These are phyloP conservation scores for Xanthorhoe designata DNA, from an alignment of 2,888 invertebrate genomes.

Conservation along the genomic window DNA sequence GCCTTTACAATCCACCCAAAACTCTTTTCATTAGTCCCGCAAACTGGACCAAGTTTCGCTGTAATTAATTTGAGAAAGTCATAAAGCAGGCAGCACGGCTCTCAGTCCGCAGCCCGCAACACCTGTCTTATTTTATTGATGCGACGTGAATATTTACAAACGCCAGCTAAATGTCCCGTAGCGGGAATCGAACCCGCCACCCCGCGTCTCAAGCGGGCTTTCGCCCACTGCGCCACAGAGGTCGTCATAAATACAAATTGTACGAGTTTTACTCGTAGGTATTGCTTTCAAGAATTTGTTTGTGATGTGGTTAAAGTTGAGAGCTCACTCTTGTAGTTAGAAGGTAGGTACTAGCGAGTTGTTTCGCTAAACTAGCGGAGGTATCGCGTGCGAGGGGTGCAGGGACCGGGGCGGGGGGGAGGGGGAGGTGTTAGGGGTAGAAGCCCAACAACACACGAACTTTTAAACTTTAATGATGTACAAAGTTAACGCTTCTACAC, in stretches of 20 bases:
- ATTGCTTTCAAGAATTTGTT: slow-evolving; percentile 4
- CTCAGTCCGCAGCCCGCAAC: neutral
- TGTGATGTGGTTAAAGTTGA: neutral
- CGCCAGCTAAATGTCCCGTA: too few species aligned
- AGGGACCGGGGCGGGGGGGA: neutral
- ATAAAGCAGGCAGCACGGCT: neutral
- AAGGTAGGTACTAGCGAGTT: neutral
- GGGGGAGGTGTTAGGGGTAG: neutral
- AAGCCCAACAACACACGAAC: slow-evolving; percentile 31
- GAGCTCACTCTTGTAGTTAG: neutral
- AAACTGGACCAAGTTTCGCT: neutral
- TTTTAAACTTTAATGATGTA: slow-evolving; percentile 43
- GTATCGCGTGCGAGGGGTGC: slow-evolving; percentile 1
- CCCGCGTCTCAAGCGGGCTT: too few species aligned
- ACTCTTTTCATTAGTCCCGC: slow-evolving; percentile 11
- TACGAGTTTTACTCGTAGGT: neutral
- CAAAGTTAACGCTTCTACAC: slow-evolving; percentile 40
- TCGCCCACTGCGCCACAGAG: too few species aligned
- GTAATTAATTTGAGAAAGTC: slow-evolving; percentile 11
- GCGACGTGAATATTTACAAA: neutral
- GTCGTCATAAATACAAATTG: too few species aligned
- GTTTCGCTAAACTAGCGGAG: slow-evolving; percentile 3
- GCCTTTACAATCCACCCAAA: neutral
- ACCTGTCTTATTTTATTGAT: neutral
- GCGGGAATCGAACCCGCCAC: too few species aligned